A percentile compares a stretch with the other conserved stretches of the same genome.
Evolutionary conservation across 37 sponge, comb jelly and placozoan species (phyloP).

Genomic region (Petrosia ficiformis): DNA sequence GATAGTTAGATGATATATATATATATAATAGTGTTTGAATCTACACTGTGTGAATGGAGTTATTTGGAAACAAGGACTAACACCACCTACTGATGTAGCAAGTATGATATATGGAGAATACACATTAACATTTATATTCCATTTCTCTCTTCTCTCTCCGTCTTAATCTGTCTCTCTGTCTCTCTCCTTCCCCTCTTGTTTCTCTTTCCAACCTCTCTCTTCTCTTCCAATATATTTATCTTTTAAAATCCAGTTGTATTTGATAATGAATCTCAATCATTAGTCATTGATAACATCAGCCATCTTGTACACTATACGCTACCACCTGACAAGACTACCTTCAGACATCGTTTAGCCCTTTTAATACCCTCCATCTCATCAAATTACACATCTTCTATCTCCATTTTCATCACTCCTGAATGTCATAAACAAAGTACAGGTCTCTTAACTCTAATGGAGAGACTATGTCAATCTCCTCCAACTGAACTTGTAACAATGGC

Average conservation of each 20-base stretch:
- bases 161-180: background rate
- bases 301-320: conserved; percentile 3
- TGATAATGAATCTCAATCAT: too few species aligned
- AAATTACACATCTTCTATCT: background rate
- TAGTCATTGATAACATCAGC: background rate
- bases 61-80: background rate
- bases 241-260: too few species aligned
- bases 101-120: background rate
- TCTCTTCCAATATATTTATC: too few species aligned
- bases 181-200: background rate
- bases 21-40: background rate
- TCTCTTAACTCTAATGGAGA: background rate
- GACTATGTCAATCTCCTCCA: background rate
- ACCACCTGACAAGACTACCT: conserved; percentile 21
- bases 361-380: conserved; percentile 10
- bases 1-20: background rate
- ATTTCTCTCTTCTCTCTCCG: background rate
- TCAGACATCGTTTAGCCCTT: conserved; percentile 35
- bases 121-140: background rate
- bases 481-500: background rate
- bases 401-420: background rate
- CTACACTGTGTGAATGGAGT: background rate
- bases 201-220: too few species aligned
- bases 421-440: background rate
- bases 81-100: background rate